phyloP scores from a whole-genome alignment of 1,140 invertebrate genomes.

The Drosophila kikkawai region DNA sequence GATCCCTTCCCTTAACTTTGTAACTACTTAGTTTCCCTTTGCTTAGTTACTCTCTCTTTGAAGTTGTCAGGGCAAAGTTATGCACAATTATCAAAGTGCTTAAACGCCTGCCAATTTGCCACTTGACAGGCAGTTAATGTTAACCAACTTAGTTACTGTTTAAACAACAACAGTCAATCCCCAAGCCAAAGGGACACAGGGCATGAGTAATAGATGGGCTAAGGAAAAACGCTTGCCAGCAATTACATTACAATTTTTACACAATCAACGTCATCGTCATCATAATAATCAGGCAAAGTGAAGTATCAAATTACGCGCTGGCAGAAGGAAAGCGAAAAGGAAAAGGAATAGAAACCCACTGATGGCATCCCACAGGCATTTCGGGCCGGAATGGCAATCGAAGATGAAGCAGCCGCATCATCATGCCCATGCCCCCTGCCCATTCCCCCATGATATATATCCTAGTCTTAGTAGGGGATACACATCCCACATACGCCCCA shows the following conservation, averaged over 20 bases:
- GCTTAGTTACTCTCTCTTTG: not conserved
- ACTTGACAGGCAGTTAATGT: conserved; percentile 66
- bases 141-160: conserved; percentile 47
- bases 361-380: conserved; percentile 51
- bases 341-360: conserved; percentile 24
- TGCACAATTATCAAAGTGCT: conserved; percentile 58
- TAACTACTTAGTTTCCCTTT: not conserved
- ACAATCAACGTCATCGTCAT: conserved; percentile 79
- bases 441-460: conserved; percentile 16
- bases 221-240: conserved; percentile 52
- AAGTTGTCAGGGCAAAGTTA: conserved; percentile 6
- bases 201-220: conserved; percentile 8
- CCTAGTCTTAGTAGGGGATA: conserved; percentile 1
- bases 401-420: conserved; percentile 59
- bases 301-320: conserved; percentile 77
- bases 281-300: conserved; percentile 82
- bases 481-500: conserved; percentile 58
- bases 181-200: not conserved
- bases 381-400: conserved; percentile 62
- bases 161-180: conserved; percentile 34
- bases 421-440: not conserved
- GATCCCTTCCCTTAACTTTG: not conserved
- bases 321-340: conserved; percentile 23
- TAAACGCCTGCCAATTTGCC: conserved; percentile 56
- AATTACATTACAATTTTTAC: conserved; percentile 83